Evolutionary conservation across 64 coral and sea anemone genomes (phyloP).

Genomic region (Montipora efflorescens): DNA sequence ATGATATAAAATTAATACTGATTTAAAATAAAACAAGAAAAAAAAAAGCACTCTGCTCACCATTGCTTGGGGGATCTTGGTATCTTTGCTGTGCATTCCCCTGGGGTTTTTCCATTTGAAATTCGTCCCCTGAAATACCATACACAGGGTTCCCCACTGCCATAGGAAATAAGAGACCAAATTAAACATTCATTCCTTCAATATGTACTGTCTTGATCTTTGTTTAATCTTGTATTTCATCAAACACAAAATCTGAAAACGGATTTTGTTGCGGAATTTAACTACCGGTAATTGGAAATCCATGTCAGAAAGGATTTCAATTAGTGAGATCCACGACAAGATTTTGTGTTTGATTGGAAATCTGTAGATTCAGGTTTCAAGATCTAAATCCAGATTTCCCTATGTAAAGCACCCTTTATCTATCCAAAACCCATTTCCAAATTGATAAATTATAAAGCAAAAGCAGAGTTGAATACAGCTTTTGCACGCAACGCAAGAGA

Average conservation of each 20-base stretch:
- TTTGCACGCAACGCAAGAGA: too few species aligned
- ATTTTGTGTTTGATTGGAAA: too few species aligned
- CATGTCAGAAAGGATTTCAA: too few species aligned
- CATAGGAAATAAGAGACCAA: not conserved
- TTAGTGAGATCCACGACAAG: too few species aligned
- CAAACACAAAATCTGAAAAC: not conserved
- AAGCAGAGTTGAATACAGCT: too few species aligned
- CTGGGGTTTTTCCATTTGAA: not conserved
- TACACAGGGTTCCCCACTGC: constrained; percentile 20
- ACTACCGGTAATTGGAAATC: too few species aligned
- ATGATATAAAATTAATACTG: not conserved
- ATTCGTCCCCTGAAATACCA: not conserved
- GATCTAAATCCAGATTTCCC: too few species aligned
- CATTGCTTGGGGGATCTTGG: not conserved
- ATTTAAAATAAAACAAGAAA: not conserved
- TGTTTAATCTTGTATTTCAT: not conserved
- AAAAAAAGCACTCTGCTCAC: not conserved
- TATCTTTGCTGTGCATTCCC: not conserved
- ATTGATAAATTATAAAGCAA: too few species aligned
- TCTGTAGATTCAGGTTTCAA: too few species aligned
- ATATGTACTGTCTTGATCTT: not conserved
- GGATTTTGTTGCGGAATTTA: too few species aligned
- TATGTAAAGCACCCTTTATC: too few species aligned
- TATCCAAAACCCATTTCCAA: too few species aligned
- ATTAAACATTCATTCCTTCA: not conserved